Percentiles rank a stretch among this genome's conserved stretches.
phyloP scores from a whole-genome alignment of 2,113 vertebrate species.

The Dissostichus mawsoni region DNA sequence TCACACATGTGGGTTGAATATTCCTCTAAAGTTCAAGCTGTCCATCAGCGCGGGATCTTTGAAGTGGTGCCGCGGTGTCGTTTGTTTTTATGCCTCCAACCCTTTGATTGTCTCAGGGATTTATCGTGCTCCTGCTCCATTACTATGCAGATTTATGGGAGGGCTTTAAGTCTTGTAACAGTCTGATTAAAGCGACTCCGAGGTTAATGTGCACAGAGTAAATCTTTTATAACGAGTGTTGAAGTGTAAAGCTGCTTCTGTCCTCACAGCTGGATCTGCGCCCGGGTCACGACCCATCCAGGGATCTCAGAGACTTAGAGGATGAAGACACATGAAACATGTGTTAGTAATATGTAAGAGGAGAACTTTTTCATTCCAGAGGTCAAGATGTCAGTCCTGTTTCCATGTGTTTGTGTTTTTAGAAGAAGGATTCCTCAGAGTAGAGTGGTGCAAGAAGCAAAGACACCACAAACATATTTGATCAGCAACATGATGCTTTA shows the following conservation, averaged over 20 bases:
- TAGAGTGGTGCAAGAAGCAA: too few species aligned
- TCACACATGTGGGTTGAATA: constrained; percentile 26
- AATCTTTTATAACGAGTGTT: constrained; percentile 5
- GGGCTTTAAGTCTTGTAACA: background rate
- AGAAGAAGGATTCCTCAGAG: background rate
- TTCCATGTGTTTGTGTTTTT: constrained; percentile 1
- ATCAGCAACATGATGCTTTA: too few species aligned
- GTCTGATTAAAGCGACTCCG: constrained; percentile 3
- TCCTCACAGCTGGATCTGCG: constrained; percentile 13
- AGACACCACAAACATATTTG: too few species aligned
- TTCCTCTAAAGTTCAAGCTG: background rate
- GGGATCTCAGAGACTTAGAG: background rate
- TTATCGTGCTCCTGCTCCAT: constrained; percentile 18
- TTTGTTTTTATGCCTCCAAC: constrained; percentile 32
- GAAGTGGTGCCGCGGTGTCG: background rate
- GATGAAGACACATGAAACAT: background rate
- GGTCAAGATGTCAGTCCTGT: background rate
- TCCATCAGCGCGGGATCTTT: background rate
- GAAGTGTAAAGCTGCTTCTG: background rate
- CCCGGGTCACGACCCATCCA: background rate
- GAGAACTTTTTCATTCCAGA: background rate
- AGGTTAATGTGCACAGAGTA: constrained; percentile 11
- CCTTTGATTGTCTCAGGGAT: constrained; percentile 34
- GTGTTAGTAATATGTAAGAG: background rate
- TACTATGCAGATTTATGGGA: constrained; percentile 54